These are phyloP conservation scores for Poeciliopsis presidionis DNA, from an alignment of 2,797 vertebrate genomes.

Conservation along the genomic window DNA sequence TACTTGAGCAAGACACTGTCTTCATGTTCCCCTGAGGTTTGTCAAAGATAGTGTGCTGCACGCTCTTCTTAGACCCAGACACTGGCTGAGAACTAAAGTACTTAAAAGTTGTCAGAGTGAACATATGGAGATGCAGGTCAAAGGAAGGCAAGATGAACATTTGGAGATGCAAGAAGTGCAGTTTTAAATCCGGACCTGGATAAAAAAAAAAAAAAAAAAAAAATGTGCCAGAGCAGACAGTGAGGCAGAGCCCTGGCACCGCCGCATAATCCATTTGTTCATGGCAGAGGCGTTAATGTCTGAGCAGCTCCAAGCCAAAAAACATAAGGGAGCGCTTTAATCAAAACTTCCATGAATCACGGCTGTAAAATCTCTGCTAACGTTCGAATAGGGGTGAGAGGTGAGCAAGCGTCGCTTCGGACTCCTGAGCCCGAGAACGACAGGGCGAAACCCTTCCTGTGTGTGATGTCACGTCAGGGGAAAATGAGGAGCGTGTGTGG, in stretches of 20 bases:
- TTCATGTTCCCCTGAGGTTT: not conserved
- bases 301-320: slow-evolving; percentile 62
- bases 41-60: not conserved
- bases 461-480: slow-evolving; percentile 47
- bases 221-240: slow-evolving; percentile 48
- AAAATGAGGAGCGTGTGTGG: slow-evolving; percentile 59
- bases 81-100: slow-evolving; percentile 13
- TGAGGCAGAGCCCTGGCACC: slow-evolving; percentile 60
- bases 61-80: slow-evolving; percentile 4
- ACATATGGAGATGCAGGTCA: slow-evolving; percentile 49
- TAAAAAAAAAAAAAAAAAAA: slow-evolving; percentile 9
- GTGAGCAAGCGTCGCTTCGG: slow-evolving; percentile 36
- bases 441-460: slow-evolving; percentile 57
- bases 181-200: slow-evolving; percentile 30
- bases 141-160: slow-evolving; percentile 37
- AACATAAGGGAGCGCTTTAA: slow-evolving; percentile 75
- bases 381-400: slow-evolving; percentile 39
- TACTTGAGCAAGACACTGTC: not conserved
- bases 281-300: slow-evolving; percentile 67
- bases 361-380: slow-evolving; percentile 43
- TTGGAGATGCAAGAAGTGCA: slow-evolving; percentile 47
- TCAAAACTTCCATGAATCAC: slow-evolving; percentile 73
- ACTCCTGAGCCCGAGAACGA: slow-evolving; percentile 15
- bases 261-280: slow-evolving; percentile 69
- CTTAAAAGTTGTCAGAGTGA: slow-evolving; percentile 51